Conservation (phyloP, 2,888 invertebrate genomes). For the Monoplex corrugatus region DNA sequence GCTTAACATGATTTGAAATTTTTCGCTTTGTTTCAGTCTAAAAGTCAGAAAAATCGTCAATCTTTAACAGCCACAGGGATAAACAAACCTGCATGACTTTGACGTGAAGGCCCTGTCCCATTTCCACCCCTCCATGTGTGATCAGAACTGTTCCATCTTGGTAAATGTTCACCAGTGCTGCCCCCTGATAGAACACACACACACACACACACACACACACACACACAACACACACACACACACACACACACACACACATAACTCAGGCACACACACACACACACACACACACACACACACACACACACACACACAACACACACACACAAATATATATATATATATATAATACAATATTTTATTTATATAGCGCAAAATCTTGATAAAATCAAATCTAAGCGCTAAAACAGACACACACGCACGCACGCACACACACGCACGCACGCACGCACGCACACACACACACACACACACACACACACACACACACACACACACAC, state of each 20-base stretch:
- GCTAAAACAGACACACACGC: neutral
- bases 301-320: too few relatives aligned
- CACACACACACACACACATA: neutral
- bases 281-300: conserved; percentile 83
- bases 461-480: conserved; percentile 29
- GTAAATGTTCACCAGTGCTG: conserved; percentile 90
- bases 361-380: neutral
- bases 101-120: conserved; percentile 97
- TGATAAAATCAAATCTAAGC: neutral
- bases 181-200: conserved; percentile 83
- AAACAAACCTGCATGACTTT: conserved; percentile 92
- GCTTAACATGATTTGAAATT: too few relatives aligned
- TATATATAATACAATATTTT: too few relatives aligned
- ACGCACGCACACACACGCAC: conserved; percentile 1
- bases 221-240: neutral
- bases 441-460: neutral
- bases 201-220: neutral
- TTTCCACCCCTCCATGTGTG: conserved; percentile 94
- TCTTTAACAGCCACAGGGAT: too few relatives aligned
- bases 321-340: too few relatives aligned
- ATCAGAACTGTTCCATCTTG: conserved; percentile 91
- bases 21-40: too few relatives aligned
- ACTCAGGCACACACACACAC: neutral
- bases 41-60: too few relatives aligned
- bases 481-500: conserved; percentile 30